A percentile compares a stretch with the other conserved stretches of the same genome.
Conservation (phyloP, 2,113 vertebrate genomes). For the Andinoacara biseriatus region DNA sequence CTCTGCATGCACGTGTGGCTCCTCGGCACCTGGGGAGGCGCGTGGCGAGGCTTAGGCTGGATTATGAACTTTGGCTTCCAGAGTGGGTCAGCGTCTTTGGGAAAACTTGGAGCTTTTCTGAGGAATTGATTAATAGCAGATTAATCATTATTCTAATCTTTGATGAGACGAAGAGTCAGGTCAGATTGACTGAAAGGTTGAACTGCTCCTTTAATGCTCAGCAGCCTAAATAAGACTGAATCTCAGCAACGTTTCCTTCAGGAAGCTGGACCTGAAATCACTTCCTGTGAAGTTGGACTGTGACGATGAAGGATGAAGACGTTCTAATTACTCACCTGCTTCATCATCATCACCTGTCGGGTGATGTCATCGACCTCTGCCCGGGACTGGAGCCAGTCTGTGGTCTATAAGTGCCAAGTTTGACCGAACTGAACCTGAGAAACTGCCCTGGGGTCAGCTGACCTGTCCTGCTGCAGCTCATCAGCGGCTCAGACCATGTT, state of each 20-base stretch:
- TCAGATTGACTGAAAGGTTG: not conserved
- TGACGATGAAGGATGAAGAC: not conserved
- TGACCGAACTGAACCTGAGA: not conserved
- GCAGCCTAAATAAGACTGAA: not conserved
- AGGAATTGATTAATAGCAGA: not conserved
- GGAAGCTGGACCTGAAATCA: not conserved
- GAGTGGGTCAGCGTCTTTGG: not conserved
- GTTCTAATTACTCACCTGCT: conserved; percentile 12
- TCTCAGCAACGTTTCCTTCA: not conserved
- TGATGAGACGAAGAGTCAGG: not conserved
- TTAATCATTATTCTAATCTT: not conserved
- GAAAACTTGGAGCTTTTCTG: not conserved
- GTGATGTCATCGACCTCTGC: not conserved
- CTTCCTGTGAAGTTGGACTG: not conserved
- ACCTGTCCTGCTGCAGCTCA: not conserved
- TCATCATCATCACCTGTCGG: not conserved
- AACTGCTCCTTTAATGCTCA: not conserved
- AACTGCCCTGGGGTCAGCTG: conserved; percentile 9
- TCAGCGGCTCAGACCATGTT: not conserved
- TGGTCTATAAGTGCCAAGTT: conserved; percentile 49
- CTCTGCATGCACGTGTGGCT: not conserved
- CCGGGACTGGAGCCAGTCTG: not conserved
- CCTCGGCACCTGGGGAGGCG: too few species aligned
- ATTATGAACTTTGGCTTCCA: not conserved
- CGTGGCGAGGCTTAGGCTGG: not conserved